These are phyloP conservation scores for Enteromius unitaeniatus DNA, from an alignment of 2,797 vertebrate genomes.

Conservation along the genomic window DNA sequence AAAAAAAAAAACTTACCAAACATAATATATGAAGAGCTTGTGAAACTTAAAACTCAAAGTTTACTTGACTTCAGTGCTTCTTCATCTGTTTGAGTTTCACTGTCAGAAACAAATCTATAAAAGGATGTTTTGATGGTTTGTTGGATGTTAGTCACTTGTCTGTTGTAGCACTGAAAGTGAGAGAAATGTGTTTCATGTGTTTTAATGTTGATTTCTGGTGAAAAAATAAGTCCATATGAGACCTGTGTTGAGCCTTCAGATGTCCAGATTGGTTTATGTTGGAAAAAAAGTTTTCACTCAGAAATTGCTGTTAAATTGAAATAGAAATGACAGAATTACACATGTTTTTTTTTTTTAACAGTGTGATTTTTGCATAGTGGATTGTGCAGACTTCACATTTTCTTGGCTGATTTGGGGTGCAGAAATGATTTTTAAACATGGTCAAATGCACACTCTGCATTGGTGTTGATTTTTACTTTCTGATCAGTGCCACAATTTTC, in stretches of 20 bases:
- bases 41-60: not conserved
- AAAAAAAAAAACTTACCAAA: not conserved
- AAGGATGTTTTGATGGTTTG: not conserved
- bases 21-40: not conserved
- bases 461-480: not conserved
- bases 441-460: too few relatives aligned
- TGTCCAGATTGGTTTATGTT: too few relatives aligned
- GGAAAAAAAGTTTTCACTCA: too few relatives aligned
- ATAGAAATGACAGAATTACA: not conserved
- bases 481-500: not conserved
- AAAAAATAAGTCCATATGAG: not conserved
- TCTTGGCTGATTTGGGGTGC: not conserved
- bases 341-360: too few relatives aligned
- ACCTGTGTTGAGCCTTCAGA: not conserved
- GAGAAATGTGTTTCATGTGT: not conserved
- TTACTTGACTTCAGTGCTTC: not conserved
- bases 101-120: not conserved
- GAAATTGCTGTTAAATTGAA: too few relatives aligned
- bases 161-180: not conserved
- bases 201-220: not conserved
- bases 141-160: not conserved
- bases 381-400: not conserved
- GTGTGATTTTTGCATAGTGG: not conserved
- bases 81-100: not conserved
- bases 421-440: not conserved